Percentiles rank a stretch among this genome's conserved stretches.
These are phyloP conservation scores for Eutolmus rufibarbis DNA, from an alignment of 2,888 invertebrate genomes.

Conservation along the genomic window DNA sequence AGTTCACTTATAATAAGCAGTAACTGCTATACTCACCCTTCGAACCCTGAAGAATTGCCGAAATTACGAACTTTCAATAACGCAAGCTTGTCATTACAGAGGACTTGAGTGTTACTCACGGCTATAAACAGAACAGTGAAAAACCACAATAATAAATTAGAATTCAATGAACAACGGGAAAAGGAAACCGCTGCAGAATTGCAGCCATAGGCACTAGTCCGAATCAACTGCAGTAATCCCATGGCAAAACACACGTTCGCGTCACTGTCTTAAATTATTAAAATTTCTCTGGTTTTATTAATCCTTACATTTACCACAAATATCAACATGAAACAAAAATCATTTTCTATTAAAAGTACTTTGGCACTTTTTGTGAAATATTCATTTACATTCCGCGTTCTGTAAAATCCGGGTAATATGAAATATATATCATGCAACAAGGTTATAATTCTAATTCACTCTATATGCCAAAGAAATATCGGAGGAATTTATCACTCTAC, in stretches of 20 bases:
- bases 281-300: neutral
- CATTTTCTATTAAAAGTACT: neutral
- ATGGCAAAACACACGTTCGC: neutral
- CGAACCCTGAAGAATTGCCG: neutral
- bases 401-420: neutral
- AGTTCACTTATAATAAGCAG: neutral
- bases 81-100: neutral
- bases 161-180: neutral
- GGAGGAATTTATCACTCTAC: neutral
- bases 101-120: neutral
- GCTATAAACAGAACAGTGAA: neutral
- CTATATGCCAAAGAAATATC: neutral
- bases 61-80: conserved; percentile 33
- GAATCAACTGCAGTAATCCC: conserved; percentile 14
- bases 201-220: conserved; percentile 34
- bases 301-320: neutral
- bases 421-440: neutral
- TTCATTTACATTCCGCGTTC: neutral
- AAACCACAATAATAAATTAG: neutral
- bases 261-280: neutral
- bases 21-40: neutral
- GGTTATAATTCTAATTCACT: neutral
- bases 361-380: neutral
- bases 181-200: neutral
- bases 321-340: neutral